phyloP scores from a whole-genome alignment of 2,888 invertebrate genomes.

The Amiota communis region DNA sequence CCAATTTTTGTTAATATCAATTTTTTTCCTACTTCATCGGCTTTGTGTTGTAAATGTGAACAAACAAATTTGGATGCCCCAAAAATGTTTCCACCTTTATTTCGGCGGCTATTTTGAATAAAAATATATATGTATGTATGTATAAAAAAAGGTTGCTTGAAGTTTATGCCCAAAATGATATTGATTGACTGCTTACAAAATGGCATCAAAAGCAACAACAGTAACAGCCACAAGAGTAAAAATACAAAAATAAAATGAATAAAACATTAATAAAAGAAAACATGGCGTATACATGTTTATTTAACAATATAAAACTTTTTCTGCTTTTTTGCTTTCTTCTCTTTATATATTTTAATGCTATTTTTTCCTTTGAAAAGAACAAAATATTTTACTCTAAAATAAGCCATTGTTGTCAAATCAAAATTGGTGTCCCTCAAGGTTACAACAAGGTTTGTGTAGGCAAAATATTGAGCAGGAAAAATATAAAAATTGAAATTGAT shows the following conservation, averaged over 20 bases:
- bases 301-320: too few relatives aligned
- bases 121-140: too few relatives aligned
- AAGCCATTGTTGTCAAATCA: constrained; percentile 11
- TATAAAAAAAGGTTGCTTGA: neutral
- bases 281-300: too few relatives aligned
- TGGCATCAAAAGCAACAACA: neutral
- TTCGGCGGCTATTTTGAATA: neutral
- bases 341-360: neutral
- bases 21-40: too few relatives aligned
- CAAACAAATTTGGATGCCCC: constrained; percentile 9
- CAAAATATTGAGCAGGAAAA: constrained; percentile 7
- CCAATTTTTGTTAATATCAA: constrained; percentile 37
- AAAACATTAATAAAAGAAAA: too few relatives aligned
- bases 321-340: neutral
- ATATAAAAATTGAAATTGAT: constrained; percentile 21
- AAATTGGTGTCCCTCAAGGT: neutral
- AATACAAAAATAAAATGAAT: too few relatives aligned
- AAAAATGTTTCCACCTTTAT: neutral
- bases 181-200: constrained; percentile 27
- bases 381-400: neutral
- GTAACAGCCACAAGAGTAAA: too few relatives aligned
- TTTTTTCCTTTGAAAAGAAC: neutral
- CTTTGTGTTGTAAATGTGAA: constrained; percentile 12
- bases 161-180: constrained; percentile 19
- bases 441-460: neutral